Evolutionary conservation across 2,113 vertebrate species (phyloP), one percentile per base, ranked within the genome.

Genomic region (Mugil cephalus): DNA sequence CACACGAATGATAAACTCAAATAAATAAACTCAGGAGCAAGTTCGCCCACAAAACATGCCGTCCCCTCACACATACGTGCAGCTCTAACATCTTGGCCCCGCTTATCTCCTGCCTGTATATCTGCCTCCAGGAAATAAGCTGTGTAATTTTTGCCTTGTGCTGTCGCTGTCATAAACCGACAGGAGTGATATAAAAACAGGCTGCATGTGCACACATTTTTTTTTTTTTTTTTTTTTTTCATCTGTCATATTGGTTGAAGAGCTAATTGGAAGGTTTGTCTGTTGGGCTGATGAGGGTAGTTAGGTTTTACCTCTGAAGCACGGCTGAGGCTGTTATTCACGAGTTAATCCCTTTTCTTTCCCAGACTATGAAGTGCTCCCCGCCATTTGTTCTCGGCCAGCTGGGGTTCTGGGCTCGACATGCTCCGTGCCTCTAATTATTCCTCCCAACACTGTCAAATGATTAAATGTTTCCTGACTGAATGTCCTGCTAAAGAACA

Each of bases 301-400:
- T 63, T 38, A 7, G 46, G 58, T 78, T 74, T 76, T 75, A 68
- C 68, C 74, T 73, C 36, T 79, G 35, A 79, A 77, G 72, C 78
- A 47, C 53, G 30, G 59, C 67, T 42, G 12, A 73, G 64, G 84
- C 62, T 78, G 65, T 84, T 79, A 80, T 69, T 78, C 55, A 52
- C 42, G 17, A 36, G 74, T 80, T 87, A 86, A 87, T 87, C 79
- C 76, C 77, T 50, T 79, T 86, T 81, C 38, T 84, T 69, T 73
- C 54, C 21, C 53, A 60, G 42, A 70, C 48, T 45, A 54, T 19
- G 59, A 62, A 12, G 34, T 45, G 70, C 68, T 76, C 52, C 19
- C 52, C 14, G 0, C 45, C 36, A 53, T 73, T 90, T 83, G 71
- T 85, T 88, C 66, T 66, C 46, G 77, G 63, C 75, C 80, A 55